A percentile compares a stretch with the other conserved stretches of the same genome.
These are phyloP conservation scores for Clytia hemisphaerica DNA, from an alignment of 30 jellyfish, hydroid and myxozoan species.

Conservation along the genomic window DNA sequence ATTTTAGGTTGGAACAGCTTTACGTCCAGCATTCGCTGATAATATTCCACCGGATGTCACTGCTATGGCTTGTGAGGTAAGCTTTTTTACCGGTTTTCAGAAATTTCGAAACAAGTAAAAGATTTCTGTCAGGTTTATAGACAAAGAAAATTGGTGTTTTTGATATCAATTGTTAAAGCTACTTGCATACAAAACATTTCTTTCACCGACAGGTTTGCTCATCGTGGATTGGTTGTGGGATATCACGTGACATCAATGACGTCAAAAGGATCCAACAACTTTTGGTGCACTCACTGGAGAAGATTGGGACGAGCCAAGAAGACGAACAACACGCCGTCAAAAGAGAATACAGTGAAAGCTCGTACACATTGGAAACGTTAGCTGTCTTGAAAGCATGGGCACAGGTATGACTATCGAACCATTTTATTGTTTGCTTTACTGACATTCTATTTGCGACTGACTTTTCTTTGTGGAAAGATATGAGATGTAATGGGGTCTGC, in stretches of 20 bases:
- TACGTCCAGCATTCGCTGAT: constrained; percentile 85
- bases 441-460: too few species aligned
- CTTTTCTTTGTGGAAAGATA: too few species aligned
- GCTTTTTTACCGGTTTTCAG: too few species aligned
- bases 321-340: constrained; percentile 21
- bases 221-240: constrained; percentile 96
- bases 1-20: constrained; percentile 91
- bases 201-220: constrained; percentile 71
- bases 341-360: constrained; percentile 65
- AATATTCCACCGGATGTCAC: constrained; percentile 86
- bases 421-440: too few species aligned
- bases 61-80: constrained; percentile 99
- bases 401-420: constrained; percentile 51
- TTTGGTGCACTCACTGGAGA: constrained; percentile 61
- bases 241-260: constrained; percentile 83
- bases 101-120: too few species aligned
- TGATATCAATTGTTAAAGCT: too few species aligned
- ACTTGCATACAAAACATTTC: too few species aligned
- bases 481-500: too few species aligned
- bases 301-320: constrained; percentile 50
- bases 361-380: constrained; percentile 78
- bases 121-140: too few species aligned
- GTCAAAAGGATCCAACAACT: constrained; percentile 91
- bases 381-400: constrained; percentile 99
- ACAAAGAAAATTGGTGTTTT: too few species aligned